Conservation (phyloP, 2,888 invertebrate species). For the Eristalinus sepulchralis region DNA sequence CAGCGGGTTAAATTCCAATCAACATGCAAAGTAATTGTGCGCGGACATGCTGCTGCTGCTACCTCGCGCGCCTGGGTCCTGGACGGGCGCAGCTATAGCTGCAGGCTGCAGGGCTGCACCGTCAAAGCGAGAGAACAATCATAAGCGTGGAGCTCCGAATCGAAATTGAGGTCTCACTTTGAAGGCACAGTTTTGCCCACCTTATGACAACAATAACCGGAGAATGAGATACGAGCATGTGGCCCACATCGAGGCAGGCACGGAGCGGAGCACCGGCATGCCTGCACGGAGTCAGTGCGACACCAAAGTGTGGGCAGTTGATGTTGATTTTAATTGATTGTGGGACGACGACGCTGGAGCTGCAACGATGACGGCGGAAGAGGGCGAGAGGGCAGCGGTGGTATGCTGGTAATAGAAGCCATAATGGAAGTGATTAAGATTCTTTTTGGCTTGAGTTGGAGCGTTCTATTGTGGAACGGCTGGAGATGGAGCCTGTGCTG, state of each 20-base stretch:
- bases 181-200: slow-evolving; percentile 27
- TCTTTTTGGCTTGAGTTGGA: slow-evolving; percentile 22
- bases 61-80: slow-evolving; percentile 39
- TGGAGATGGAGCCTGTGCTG: background rate
- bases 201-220: slow-evolving; percentile 61
- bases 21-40: slow-evolving; percentile 71
- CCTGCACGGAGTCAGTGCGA: slow-evolving; percentile 28
- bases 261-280: slow-evolving; percentile 26
- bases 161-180: slow-evolving; percentile 61
- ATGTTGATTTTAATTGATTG: slow-evolving; percentile 69
- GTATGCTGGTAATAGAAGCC: slow-evolving; percentile 25
- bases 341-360: slow-evolving; percentile 42
- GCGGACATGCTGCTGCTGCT: slow-evolving; percentile 61
- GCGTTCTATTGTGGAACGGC: slow-evolving; percentile 1
- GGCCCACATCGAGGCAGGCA: slow-evolving; percentile 36
- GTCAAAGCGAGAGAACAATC: slow-evolving; percentile 63
- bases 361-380: background rate
- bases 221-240: slow-evolving; percentile 44
- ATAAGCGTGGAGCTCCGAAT: slow-evolving; percentile 41
- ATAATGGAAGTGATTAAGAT: slow-evolving; percentile 57
- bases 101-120: slow-evolving; percentile 28
- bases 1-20: slow-evolving; percentile 68
- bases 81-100: background rate
- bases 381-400: background rate
- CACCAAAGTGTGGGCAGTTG: slow-evolving; percentile 63